Conservation (phyloP, 64 coral and sea anemone species). For the Montipora cactus region DNA sequence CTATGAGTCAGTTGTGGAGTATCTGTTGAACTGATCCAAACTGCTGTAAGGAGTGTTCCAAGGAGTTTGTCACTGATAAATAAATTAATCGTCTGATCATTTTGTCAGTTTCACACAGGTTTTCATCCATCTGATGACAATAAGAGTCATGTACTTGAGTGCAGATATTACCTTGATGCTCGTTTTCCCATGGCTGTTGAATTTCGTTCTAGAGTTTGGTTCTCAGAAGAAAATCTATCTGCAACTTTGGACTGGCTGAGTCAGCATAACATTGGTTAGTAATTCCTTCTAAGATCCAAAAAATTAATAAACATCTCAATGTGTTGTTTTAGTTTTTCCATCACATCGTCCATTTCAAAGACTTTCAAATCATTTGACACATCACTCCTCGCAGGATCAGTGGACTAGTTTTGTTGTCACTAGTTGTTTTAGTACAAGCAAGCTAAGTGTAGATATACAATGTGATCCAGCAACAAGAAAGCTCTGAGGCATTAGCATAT, state of each 20-base stretch:
- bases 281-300: no score
- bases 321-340: neutral
- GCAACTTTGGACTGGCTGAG: constrained; percentile 56
- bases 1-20: no score
- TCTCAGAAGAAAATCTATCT: constrained; percentile 49
- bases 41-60: no score
- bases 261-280: constrained; percentile 50
- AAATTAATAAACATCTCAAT: neutral
- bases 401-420: no score
- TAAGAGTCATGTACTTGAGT: constrained; percentile 50
- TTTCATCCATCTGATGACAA: constrained; percentile 60
- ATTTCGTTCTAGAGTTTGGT: constrained; percentile 68
- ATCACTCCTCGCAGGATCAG: no score
- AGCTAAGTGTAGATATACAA: no score
- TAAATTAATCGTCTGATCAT: neutral
- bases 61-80: no score
- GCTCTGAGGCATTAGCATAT: no score
- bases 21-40: no score
- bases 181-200: constrained; percentile 72
- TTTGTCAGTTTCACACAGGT: constrained; percentile 64
- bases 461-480: no score
- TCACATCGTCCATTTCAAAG: neutral
- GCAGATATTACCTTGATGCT: constrained; percentile 40
- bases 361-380: neutral
- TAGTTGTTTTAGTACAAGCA: no score